phyloP scores from a whole-genome alignment of 2,113 vertebrate genomes.

The Ivindomyrus marchei region DNA sequence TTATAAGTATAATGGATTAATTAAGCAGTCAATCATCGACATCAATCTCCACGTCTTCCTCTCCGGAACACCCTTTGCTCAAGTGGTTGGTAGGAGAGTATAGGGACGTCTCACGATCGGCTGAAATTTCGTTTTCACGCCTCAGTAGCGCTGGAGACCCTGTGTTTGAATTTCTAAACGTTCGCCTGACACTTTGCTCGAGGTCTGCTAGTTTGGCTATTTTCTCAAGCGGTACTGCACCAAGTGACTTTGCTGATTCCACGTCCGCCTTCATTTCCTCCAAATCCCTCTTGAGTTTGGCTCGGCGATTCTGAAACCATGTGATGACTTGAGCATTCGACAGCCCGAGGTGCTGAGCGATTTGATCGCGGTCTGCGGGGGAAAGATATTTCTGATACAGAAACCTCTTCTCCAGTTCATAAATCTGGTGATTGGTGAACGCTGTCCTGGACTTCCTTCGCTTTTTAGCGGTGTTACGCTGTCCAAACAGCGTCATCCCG shows the following conservation, averaged over 20 bases:
- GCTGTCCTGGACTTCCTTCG: constrained; percentile 80
- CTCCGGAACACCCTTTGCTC: constrained; percentile 73
- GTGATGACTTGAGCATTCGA: constrained; percentile 86
- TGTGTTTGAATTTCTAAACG: constrained; percentile 44
- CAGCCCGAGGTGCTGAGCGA: constrained; percentile 79
- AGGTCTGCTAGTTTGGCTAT: constrained; percentile 80
- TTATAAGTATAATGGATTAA: background rate
- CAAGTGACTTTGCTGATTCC: constrained; percentile 77
- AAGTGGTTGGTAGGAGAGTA: constrained; percentile 68
- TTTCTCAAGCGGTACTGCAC: constrained; percentile 68
- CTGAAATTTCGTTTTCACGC: constrained; percentile 35
- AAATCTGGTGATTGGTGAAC: constrained; percentile 86
- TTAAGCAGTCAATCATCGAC: constrained; percentile 71
- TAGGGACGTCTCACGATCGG: constrained; percentile 54
- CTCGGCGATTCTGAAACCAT: constrained; percentile 83
- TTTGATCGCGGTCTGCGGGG: constrained; percentile 81
- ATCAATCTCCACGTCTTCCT: constrained; percentile 86
- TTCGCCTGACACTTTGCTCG: constrained; percentile 66
- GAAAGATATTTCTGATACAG: constrained; percentile 86
- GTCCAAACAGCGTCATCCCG: constrained; percentile 81
- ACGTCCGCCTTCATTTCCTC: constrained; percentile 86
- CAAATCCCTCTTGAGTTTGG: constrained; percentile 81
- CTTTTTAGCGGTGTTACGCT: constrained; percentile 78
- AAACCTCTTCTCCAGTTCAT: constrained; percentile 83
- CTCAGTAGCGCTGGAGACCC: constrained; percentile 47